A percentile compares a stretch with the other conserved stretches of the same genome.
Evolutionary conservation across 1,140 invertebrate species (phyloP).

Genomic region (Drosophila saltans): DNA sequence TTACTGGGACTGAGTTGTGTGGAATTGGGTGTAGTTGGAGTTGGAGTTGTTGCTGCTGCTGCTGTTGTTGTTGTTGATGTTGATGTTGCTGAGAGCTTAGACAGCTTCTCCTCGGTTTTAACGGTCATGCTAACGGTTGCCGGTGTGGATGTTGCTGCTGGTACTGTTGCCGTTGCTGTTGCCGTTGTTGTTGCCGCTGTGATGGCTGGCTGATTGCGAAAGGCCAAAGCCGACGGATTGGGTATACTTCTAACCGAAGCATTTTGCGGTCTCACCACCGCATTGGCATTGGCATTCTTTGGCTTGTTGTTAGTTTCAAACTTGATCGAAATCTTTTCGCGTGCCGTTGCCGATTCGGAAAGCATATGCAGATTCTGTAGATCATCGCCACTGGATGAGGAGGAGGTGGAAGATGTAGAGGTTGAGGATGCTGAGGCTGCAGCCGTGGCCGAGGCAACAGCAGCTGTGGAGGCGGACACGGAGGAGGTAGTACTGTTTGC

Average conservation of each 20-base stretch:
- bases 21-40: constrained; percentile 16
- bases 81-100: constrained; percentile 28
- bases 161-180: constrained; percentile 9
- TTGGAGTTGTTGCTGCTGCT: neutral
- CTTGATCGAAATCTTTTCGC: constrained; percentile 80
- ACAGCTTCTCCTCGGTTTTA: constrained; percentile 43
- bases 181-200: constrained; percentile 8
- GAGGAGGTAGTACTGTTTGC: constrained; percentile 50
- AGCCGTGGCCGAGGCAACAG: neutral
- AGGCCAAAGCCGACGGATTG: constrained; percentile 82
- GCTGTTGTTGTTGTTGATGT: too few relatives aligned
- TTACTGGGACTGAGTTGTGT: constrained; percentile 36
- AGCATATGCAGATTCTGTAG: constrained; percentile 80
- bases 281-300: constrained; percentile 62
- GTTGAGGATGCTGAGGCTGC: neutral
- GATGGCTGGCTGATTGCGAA: constrained; percentile 70
- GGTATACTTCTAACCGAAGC: constrained; percentile 81
- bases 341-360: constrained; percentile 74
- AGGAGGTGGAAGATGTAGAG: neutral
- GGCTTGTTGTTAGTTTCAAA: constrained; percentile 52
- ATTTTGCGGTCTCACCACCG: constrained; percentile 78
- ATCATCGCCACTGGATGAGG: constrained; percentile 52
- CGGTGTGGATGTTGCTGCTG: constrained; percentile 20
- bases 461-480: constrained; percentile 4
- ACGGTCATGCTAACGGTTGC: constrained; percentile 44